These are phyloP conservation scores for Cryptocheilus praepositus DNA, from an alignment of 2,888 invertebrate genomes.

Conservation along the genomic window DNA sequence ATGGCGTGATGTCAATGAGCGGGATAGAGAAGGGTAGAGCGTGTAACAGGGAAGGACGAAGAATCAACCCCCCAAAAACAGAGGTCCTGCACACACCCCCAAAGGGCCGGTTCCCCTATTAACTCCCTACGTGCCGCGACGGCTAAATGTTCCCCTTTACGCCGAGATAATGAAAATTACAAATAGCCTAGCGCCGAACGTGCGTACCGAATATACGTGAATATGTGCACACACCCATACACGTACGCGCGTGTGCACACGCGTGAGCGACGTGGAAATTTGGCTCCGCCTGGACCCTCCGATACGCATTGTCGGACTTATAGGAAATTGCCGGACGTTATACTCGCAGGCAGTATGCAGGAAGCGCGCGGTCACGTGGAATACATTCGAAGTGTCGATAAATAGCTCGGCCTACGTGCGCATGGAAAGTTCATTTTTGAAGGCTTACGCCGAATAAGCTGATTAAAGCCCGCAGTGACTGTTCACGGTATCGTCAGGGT, in stretches of 20 bases:
- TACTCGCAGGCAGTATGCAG: slow-evolving; percentile 29
- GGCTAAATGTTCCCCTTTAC: slow-evolving; percentile 71
- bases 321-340: slow-evolving; percentile 53
- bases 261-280: slow-evolving; percentile 35
- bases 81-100: slow-evolving; percentile 41
- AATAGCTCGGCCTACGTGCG: slow-evolving; percentile 28
- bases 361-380: slow-evolving; percentile 42
- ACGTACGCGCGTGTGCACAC: slow-evolving; percentile 9
- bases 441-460: too few species aligned
- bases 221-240: slow-evolving; percentile 10
- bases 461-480: too few species aligned
- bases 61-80: slow-evolving; percentile 45
- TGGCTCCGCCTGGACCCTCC: slow-evolving; percentile 35
- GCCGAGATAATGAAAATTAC: slow-evolving; percentile 75
- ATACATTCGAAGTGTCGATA: slow-evolving; percentile 51
- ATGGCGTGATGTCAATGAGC: neutral
- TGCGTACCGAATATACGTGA: slow-evolving; percentile 48
- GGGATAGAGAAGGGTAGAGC: neutral
- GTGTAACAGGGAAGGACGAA: neutral
- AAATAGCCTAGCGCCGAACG: slow-evolving; percentile 69
- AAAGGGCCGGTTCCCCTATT: slow-evolving; percentile 66
- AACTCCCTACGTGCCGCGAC: slow-evolving; percentile 72
- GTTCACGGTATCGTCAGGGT: too few species aligned
- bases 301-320: slow-evolving; percentile 35
- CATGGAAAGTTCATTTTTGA: too few species aligned